Conservation (phyloP, 2,797 vertebrate species). For the Cirrhinus mrigala region DNA sequence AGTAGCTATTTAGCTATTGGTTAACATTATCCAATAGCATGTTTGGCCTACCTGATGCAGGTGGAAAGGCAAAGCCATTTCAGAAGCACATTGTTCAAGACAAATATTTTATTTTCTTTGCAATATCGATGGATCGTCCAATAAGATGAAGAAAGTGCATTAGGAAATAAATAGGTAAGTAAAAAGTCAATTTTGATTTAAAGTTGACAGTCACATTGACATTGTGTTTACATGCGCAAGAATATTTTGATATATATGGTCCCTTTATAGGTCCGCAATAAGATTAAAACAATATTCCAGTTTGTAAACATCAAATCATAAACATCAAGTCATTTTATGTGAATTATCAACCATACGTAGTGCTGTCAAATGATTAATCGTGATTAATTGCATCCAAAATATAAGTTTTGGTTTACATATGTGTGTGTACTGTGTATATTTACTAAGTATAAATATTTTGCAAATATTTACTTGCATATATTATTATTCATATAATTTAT, state of each 20-base stretch:
- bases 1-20: neutral
- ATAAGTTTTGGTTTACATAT: too few relatives aligned
- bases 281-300: neutral
- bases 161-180: neutral
- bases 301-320: neutral
- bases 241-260: neutral
- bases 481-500: too few relatives aligned
- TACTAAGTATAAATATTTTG: too few relatives aligned
- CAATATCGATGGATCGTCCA: neutral
- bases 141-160: neutral
- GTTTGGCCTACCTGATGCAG: neutral
- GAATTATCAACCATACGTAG: too few relatives aligned
- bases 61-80: neutral
- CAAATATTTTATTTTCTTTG: neutral
- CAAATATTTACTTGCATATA: too few relatives aligned
- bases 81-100: neutral
- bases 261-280: neutral
- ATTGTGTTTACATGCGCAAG: neutral
- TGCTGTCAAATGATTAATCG: too few relatives aligned
- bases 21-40: neutral
- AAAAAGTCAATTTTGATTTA: neutral
- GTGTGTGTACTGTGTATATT: too few relatives aligned
- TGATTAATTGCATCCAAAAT: too few relatives aligned
- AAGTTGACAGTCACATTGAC: neutral
- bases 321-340: too few relatives aligned